Evolutionary conservation across 2,113 vertebrate species (phyloP).

Genomic region (Xyrauchen texanus): DNA sequence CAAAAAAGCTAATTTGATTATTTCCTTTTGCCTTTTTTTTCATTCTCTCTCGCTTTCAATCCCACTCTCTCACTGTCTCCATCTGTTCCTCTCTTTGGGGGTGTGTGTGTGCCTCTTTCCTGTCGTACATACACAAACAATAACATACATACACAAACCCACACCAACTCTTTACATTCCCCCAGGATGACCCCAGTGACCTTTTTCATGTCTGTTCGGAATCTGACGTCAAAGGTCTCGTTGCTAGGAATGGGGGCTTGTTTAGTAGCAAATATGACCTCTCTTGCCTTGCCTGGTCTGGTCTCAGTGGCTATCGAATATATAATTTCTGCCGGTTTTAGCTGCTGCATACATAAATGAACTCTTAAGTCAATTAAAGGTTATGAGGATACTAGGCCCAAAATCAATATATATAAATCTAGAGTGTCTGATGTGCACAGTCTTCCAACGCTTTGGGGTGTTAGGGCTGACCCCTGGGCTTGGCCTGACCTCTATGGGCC

Average conservation of each 20-base stretch:
- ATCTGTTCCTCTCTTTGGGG: conserved; percentile 60
- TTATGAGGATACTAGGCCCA: conserved; percentile 19
- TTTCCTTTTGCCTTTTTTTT: conserved; percentile 76
- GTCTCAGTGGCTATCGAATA: conserved; percentile 71
- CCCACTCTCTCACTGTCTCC: conserved; percentile 48
- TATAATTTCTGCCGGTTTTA: conserved; percentile 70
- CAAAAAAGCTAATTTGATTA: conserved; percentile 94
- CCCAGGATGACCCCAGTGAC: conserved; percentile 75
- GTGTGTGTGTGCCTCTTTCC: conserved; percentile 59
- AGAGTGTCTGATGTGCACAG: conserved; percentile 71
- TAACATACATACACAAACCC: neutral
- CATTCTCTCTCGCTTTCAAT: conserved; percentile 46
- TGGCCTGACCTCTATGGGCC: conserved; percentile 78
- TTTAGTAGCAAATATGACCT: conserved; percentile 68
- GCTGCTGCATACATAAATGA: conserved; percentile 62
- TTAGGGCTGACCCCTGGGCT: conserved; percentile 72
- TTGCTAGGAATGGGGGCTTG: conserved; percentile 73
- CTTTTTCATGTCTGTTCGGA: conserved; percentile 79
- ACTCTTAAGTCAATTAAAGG: conserved; percentile 75
- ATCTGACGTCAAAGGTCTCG: conserved; percentile 76
- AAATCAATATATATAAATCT: conserved; percentile 64
- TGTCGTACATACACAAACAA: conserved; percentile 58
- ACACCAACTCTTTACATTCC: conserved; percentile 48
- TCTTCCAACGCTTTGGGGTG: conserved; percentile 71
- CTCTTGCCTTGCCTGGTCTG: conserved; percentile 10